These are phyloP conservation scores for Stictocephala bisonia DNA, from an alignment of 2,888 invertebrate genomes.

Conservation along the genomic window DNA sequence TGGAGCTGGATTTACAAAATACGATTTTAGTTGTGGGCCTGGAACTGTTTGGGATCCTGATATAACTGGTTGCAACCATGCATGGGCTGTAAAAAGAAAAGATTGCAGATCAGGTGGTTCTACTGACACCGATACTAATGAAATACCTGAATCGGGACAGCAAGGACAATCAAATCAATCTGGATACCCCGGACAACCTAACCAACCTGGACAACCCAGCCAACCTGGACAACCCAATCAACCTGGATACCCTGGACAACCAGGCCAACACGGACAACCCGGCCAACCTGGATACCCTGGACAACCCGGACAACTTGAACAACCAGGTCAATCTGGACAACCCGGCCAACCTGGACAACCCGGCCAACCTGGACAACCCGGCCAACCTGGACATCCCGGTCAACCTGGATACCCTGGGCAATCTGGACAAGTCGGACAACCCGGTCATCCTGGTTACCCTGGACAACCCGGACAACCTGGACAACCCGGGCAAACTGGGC, in stretches of 20 bases:
- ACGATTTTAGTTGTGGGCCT: conserved; percentile 73
- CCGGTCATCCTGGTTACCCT: conserved; percentile 37
- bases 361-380: conserved; percentile 42
- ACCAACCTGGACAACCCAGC: conserved; percentile 30
- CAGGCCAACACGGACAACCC: conserved; percentile 51
- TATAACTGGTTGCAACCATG: conserved; percentile 72
- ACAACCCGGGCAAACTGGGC: conserved; percentile 44
- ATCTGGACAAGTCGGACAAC: conserved; percentile 50
- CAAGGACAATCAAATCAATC: conserved; percentile 21
- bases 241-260: conserved; percentile 44
- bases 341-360: conserved; percentile 18
- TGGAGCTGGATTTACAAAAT: conserved; percentile 66
- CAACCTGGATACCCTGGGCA: conserved; percentile 51
- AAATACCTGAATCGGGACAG: not conserved
- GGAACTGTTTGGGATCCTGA: conserved; percentile 78
- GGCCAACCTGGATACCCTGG: conserved; percentile 46
- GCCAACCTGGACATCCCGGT: conserved; percentile 41
- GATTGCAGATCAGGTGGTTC: conserved; percentile 52
- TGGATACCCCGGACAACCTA: conserved; percentile 28
- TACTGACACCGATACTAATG: not conserved
- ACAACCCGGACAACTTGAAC: conserved; percentile 35
- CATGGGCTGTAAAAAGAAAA: conserved; percentile 66
- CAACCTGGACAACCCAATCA: conserved; percentile 37
- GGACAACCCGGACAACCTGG: conserved; percentile 31
- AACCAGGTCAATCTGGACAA: conserved; percentile 26